These are phyloP conservation scores for Aphrophora alni DNA, from an alignment of 2,888 invertebrate genomes.

Conservation along the genomic window DNA sequence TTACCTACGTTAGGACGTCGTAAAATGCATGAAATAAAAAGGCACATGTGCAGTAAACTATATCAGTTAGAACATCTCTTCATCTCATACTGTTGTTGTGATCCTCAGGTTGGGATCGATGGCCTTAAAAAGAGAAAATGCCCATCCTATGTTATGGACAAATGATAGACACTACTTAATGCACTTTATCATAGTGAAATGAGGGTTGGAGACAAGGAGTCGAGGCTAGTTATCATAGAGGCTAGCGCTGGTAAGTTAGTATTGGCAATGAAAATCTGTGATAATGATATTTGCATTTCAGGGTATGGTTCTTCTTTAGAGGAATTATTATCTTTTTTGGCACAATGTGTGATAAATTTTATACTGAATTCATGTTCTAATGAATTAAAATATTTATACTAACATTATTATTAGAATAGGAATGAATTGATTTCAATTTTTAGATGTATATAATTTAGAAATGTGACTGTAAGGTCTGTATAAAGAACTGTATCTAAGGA, in stretches of 20 bases:
- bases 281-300: slow-evolving; percentile 35
- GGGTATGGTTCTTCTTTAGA: slow-evolving; percentile 25
- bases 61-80: not conserved
- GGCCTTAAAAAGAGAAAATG: not conserved
- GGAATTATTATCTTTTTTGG: slow-evolving; percentile 1
- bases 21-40: not conserved
- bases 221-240: not conserved
- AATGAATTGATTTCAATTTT: not conserved
- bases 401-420: slow-evolving; percentile 2
- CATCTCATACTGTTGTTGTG: not conserved
- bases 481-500: not conserved
- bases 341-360: slow-evolving; percentile 9
- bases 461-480: not conserved
- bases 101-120: not conserved
- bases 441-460: slow-evolving; percentile 9
- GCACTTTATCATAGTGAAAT: slow-evolving; percentile 1
- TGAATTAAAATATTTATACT: not conserved
- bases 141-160: not conserved
- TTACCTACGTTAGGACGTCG: too few relatives aligned
- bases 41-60: not conserved
- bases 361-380: slow-evolving; percentile 6
- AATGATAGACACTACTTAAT: not conserved
- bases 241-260: slow-evolving; percentile 2
- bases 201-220: not conserved
- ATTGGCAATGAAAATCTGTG: slow-evolving; percentile 34